Base-by-base conservation (phyloP, 2,113 vertebrate species). In the Xenus cinereus region DNA sequence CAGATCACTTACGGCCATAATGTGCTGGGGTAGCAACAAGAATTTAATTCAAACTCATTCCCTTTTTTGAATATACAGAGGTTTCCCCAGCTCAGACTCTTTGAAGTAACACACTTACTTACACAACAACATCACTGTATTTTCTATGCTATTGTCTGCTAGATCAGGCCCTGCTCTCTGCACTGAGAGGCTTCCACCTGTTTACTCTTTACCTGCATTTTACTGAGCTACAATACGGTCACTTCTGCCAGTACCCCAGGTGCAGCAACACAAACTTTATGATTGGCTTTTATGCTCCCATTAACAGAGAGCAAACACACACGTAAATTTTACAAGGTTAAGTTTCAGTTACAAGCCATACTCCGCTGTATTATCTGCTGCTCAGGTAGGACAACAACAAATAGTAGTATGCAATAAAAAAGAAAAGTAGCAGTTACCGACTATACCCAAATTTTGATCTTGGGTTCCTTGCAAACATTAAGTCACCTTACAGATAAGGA, bases 221-320 rank as follows among this genome's bases (percentile, higher is more conserved):
- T 21, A 69, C 66, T 46, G n/a, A 75, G 79, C 82, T 62, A 45
- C 9, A 30, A 64, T 16, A 32, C 0, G 0, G 48, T 50, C 78
- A 54, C 64, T 90, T 57, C 68, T 75, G 73, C 71, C 94, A 66
- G 66, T 24, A 77, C 12, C 50, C 57, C 96, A 97, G 97, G 96
- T 97, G 96, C 96, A 93, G 96, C 51, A 48, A 66, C 5, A 3
- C 86, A 85, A 66, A 57, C 56, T 98, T 98, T 98, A 98, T 90
- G 83, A 89, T 81, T 67, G 46, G 32, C 59, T 87, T 97, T 97
- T 96, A 97, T 95, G 93, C 50, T 94, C 87, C 92, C 89, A 90
- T 97, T 96, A 97, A 96, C 91, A 97, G 97, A 98, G 96, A 98
- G 96, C 96, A 98, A 98, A 98, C 97, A 97, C 94, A 97, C 94